Evolutionary conservation across 2,113 vertebrate genomes (phyloP).

Genomic region (Alaudala cheleensis): DNA sequence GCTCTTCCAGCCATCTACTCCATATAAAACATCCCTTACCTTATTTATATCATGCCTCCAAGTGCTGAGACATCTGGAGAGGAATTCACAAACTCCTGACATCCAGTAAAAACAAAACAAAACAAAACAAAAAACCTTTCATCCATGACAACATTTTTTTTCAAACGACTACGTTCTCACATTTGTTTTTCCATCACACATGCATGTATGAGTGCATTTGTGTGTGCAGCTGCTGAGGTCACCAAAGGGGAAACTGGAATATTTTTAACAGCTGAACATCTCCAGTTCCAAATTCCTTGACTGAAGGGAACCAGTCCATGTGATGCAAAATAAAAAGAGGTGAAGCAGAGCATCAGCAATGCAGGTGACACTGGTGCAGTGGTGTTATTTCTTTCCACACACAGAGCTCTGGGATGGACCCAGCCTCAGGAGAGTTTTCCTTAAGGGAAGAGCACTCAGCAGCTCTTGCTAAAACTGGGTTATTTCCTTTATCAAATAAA

Average conservation of each 20-base stretch:
- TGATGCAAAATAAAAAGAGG: neutral
- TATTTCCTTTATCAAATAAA: neutral
- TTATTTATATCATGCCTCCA: neutral
- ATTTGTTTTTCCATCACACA: neutral
- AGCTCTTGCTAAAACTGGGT: neutral
- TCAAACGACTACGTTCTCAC: neutral
- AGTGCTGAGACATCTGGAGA: neutral
- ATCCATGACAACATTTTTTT: neutral
- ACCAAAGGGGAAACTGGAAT: neutral
- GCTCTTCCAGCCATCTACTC: neutral
- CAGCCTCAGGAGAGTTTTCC: neutral
- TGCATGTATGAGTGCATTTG: neutral
- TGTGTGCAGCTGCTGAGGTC: conserved; percentile 32
- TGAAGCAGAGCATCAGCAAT: neutral
- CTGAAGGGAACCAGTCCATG: neutral
- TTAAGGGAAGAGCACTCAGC: neutral
- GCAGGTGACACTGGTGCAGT: neutral
- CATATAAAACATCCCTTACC: neutral
- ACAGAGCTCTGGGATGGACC: neutral
- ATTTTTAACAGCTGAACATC: neutral
- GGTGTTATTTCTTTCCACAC: neutral
- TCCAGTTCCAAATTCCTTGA: neutral
- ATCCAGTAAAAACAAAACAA: neutral
- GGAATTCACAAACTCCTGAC: neutral
- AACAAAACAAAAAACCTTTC: neutral